Evolutionary conservation across 2,888 invertebrate genomes (phyloP), one percentile per base, ranked within the genome.

Genomic region (Clistopyga incitator): DNA sequence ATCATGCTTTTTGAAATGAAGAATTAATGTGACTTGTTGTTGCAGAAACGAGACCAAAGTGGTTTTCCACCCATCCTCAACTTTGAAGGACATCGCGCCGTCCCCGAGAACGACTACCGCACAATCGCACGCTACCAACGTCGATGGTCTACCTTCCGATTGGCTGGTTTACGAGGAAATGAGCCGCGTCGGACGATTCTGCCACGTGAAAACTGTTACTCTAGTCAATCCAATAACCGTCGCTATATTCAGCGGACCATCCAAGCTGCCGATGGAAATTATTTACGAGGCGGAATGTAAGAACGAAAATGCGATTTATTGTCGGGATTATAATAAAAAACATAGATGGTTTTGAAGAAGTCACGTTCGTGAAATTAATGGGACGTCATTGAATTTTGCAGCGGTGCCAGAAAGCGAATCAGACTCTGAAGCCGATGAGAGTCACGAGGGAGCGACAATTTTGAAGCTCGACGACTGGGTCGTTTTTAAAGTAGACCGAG

Each of bases 131-230:
- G 90, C 92, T 3, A 90, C 92, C 61, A 92, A 92, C 52, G 93
- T 95, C 0, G 91, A 93, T 61, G 90, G 90, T 56, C 91, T 97
- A 70, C 96, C 96, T 0, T 95, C 96, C 13, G 97, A 98, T 89
- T 99, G 98, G 98, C 93, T 98, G 18, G 94, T 97, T 13, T 99
- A 96, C 90, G 98, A 98, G 90, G 98, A 98, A 92, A 96, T 98
- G 93, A 96, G 96, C 0, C 95, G 97, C 61, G 94, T 95, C 0
- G 95, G 96, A 0, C 94, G 95, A 20, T 94, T 95, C 74, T 96
- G 97, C 82, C 95, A 96, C 90, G 95, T 97, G 1, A 95, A 96
- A 61, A 97, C 97, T 86, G 97, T 96, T 81, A 98, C 98, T 0
- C 93, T 97, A 8, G 95, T 99, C 0, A 96, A 98, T 11, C 96